Conservation (phyloP, 2,113 vertebrate genomes). For the Electrona antarctica region DNA sequence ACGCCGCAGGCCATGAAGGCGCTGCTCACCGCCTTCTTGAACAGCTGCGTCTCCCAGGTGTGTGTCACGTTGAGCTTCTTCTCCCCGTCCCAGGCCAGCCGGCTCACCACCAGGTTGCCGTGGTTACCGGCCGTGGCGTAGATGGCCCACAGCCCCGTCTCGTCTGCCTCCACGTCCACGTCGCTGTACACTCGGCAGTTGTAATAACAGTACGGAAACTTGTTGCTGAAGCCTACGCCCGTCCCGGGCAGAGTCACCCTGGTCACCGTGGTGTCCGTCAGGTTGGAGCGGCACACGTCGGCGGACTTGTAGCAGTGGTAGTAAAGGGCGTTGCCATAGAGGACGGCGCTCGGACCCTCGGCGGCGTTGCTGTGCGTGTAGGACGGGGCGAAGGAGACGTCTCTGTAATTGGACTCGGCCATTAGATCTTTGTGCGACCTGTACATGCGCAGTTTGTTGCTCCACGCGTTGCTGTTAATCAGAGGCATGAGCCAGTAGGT, state of each 20-base stretch:
- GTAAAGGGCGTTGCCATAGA: slow-evolving; percentile 83
- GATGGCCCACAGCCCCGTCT: slow-evolving; percentile 75
- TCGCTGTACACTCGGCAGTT: slow-evolving; percentile 72
- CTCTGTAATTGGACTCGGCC: slow-evolving; percentile 52
- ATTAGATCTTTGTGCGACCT: slow-evolving; percentile 80
- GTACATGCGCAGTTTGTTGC: slow-evolving; percentile 79
- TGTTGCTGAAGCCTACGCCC: slow-evolving; percentile 78
- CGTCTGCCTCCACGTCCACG: slow-evolving; percentile 81
- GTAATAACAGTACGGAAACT: slow-evolving; percentile 87
- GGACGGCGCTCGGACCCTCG: slow-evolving; percentile 80
- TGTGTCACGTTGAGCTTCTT: slow-evolving; percentile 54
- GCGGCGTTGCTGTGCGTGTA: slow-evolving; percentile 43
- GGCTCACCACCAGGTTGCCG: slow-evolving; percentile 74
- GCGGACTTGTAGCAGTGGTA: slow-evolving; percentile 73
- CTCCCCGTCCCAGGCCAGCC: slow-evolving; percentile 42
- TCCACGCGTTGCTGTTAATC: slow-evolving; percentile 46
- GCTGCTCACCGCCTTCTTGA: slow-evolving; percentile 82
- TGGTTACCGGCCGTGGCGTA: slow-evolving; percentile 74
- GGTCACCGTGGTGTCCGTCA: slow-evolving; percentile 23
- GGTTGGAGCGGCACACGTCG: slow-evolving; percentile 64
- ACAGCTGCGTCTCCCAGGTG: slow-evolving; percentile 86
- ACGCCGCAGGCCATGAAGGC: slow-evolving; percentile 91
- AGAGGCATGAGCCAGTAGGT: slow-evolving; percentile 86
- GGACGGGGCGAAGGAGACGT: slow-evolving; percentile 36
- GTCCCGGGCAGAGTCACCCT: slow-evolving; percentile 72